These are phyloP conservation scores for Marasmarcha lunaedactyla DNA, from an alignment of 2,888 invertebrate species.

Conservation along the genomic window DNA sequence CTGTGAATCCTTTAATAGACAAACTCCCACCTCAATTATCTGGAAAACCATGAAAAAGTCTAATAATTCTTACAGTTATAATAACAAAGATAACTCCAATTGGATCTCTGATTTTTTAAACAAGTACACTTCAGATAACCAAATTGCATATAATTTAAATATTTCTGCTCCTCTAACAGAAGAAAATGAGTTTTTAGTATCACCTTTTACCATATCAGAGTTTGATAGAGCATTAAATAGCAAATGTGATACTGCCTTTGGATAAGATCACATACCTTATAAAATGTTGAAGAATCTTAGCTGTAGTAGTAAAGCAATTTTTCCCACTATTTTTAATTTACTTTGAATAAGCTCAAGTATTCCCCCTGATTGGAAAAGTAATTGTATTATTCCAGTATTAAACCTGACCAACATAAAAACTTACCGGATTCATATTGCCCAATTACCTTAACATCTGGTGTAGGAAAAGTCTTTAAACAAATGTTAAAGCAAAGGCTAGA, in stretches of 20 bases:
- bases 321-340: neutral
- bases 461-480: slow-evolving; percentile 12
- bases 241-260: slow-evolving; percentile 6
- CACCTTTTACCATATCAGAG: slow-evolving; percentile 3
- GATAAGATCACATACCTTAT: neutral
- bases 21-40: slow-evolving; percentile 3
- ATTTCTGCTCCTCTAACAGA: neutral
- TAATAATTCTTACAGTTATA: slow-evolving; percentile 5
- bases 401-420: slow-evolving; percentile 7
- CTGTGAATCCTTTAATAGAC: slow-evolving; percentile 4
- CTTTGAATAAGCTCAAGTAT: too few species aligned
- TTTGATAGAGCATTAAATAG: slow-evolving; percentile 2
- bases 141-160: neutral
- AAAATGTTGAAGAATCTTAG: slow-evolving; percentile 1
- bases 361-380: neutral
- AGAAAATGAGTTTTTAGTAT: slow-evolving; percentile 1
- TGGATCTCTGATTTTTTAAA: neutral
- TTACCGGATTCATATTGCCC: slow-evolving; percentile 10
- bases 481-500: slow-evolving; percentile 4
- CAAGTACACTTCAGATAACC: neutral
- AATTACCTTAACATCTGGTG: slow-evolving; percentile 11
- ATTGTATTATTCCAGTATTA: slow-evolving; percentile 10
- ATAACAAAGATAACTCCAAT: neutral
- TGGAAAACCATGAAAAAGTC: slow-evolving; percentile 7
- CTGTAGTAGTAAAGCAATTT: neutral